Conservation (phyloP, 2,888 invertebrate species). For the Thereva unica region DNA sequence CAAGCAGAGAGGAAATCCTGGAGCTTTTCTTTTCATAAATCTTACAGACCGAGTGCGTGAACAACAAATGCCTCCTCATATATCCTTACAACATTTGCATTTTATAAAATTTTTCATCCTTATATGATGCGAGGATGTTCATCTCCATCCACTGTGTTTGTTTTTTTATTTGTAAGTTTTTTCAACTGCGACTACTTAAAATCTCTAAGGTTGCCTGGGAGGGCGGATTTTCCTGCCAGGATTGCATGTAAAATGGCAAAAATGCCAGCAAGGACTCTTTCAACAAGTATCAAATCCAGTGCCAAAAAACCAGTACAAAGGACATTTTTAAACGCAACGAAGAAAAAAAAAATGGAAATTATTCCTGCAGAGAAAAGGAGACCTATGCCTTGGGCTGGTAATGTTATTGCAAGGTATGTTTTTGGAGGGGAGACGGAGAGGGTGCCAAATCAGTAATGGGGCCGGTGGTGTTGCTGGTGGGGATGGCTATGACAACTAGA, state of each 20-base stretch:
- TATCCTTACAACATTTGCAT: too few species aligned
- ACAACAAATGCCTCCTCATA: too few species aligned
- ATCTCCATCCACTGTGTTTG: too few species aligned
- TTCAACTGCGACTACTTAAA: too few species aligned
- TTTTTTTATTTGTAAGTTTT: too few species aligned
- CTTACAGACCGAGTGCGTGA: too few species aligned
- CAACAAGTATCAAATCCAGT: conserved; percentile 21
- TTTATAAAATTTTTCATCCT: too few species aligned
- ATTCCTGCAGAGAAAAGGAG: conserved; percentile 11
- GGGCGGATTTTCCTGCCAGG: conserved; percentile 7
- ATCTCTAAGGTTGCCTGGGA: not conserved
- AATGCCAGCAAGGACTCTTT: not conserved
- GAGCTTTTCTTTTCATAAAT: too few species aligned
- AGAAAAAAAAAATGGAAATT: not conserved
- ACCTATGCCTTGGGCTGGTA: conserved; percentile 11
- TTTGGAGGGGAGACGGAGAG: not conserved
- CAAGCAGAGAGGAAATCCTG: too few species aligned
- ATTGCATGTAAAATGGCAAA: not conserved
- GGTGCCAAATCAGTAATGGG: not conserved
- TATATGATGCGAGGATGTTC: too few species aligned
- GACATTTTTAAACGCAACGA: not conserved
- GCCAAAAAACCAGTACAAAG: conserved; percentile 12
- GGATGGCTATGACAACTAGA: not conserved
- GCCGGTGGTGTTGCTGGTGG: not conserved
- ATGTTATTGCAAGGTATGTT: not conserved